Percentiles rank a stretch among this genome's conserved stretches.
phyloP scores from a whole-genome alignment of 2,888 invertebrate genomes.

The Morinoia aosen region DNA sequence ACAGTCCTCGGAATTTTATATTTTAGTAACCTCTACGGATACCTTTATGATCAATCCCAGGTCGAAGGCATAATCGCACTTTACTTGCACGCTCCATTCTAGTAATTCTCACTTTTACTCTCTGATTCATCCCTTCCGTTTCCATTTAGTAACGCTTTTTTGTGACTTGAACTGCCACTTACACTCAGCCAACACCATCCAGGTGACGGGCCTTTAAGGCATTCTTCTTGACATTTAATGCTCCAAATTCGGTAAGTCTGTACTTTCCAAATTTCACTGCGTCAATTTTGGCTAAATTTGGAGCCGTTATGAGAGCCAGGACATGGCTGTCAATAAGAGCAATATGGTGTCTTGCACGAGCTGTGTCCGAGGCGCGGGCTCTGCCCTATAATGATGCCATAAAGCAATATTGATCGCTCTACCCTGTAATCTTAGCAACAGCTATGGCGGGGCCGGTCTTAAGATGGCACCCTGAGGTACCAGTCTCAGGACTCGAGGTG shows the following conservation, averaged over 20 bases:
- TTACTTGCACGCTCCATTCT: not conserved
- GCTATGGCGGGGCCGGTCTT: not conserved
- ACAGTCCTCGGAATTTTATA: too few species aligned
- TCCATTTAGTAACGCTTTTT: not conserved
- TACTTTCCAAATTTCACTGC: not conserved
- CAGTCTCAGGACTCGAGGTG: not conserved
- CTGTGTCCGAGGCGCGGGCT: not conserved
- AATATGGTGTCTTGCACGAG: not conserved
- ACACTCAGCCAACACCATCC: not conserved
- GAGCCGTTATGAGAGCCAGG: not conserved
- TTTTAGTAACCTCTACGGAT: not conserved
- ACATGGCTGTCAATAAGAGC: conserved; percentile 17
- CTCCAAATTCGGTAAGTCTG: not conserved
- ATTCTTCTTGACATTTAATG: not conserved
- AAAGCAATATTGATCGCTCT: conserved; percentile 16
- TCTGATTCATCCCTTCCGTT: not conserved
- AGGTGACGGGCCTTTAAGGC: not conserved
- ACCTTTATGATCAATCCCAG: not conserved
- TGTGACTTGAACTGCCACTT: not conserved
- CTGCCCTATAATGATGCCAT: conserved; percentile 1
- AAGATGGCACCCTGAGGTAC: conserved; percentile 12
- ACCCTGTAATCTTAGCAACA: conserved; percentile 1
- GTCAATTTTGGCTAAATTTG: not conserved
- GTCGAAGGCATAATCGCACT: not conserved
- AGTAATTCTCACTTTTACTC: not conserved